Percentiles rank a stretch among this genome's conserved stretches.
Conservation (phyloP, 2,113 vertebrate species). For the Emberiza fucata region DNA sequence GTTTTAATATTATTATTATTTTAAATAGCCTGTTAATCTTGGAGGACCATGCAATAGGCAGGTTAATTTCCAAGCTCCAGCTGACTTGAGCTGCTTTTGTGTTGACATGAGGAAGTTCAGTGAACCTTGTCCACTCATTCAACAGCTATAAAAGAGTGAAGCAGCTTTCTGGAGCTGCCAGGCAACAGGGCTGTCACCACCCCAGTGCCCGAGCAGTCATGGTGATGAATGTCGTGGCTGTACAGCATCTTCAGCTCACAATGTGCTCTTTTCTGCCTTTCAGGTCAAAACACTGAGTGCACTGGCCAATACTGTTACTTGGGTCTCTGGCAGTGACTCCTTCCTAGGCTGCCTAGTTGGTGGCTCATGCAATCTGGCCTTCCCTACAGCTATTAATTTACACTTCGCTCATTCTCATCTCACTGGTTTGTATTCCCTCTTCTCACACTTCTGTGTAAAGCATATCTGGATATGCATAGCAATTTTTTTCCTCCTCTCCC, state of each 20-base stretch:
- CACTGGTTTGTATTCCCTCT: neutral
- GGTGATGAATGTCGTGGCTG: neutral
- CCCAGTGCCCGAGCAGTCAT: neutral
- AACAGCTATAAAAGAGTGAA: neutral
- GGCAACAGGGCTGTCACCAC: neutral
- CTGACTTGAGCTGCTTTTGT: neutral
- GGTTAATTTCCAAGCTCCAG: neutral
- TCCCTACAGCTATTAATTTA: neutral
- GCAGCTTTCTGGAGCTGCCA: slow-evolving; percentile 16
- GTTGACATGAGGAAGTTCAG: neutral
- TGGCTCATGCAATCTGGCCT: neutral
- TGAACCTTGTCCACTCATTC: slow-evolving; percentile 1
- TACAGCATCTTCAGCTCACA: neutral
- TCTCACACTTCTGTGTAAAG: neutral
- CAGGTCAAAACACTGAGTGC: neutral
- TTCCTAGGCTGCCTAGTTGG: neutral
- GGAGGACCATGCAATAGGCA: neutral
- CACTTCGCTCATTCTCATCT: neutral
- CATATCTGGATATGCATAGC: neutral
- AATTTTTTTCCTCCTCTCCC: neutral
- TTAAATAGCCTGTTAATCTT: neutral
- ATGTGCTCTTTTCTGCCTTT: neutral
- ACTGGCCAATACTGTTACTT: neutral
- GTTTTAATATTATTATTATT: neutral
- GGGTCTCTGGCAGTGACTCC: neutral